Percentiles rank a stretch among this genome's conserved stretches.
phyloP scores from a whole-genome alignment of 2,888 invertebrate genomes.

The Conchocele bisecta region DNA sequence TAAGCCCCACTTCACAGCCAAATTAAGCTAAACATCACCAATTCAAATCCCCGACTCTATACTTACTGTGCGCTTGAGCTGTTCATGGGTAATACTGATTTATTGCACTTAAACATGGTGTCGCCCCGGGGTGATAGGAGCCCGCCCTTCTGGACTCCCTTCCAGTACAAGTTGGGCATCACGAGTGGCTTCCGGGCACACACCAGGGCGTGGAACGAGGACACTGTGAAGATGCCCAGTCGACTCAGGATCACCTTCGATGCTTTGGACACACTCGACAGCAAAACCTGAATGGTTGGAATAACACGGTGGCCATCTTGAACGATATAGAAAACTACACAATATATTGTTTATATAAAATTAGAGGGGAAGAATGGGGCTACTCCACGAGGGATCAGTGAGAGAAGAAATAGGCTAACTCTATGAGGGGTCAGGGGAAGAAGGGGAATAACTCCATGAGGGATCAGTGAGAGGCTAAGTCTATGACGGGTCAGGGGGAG shows the following conservation, averaged over 20 bases:
- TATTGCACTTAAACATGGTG: constrained; percentile 61
- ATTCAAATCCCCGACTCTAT: not conserved
- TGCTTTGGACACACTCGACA: constrained; percentile 96
- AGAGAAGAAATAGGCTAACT: no score
- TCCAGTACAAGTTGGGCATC: constrained; percentile 73
- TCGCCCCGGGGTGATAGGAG: constrained; percentile 72
- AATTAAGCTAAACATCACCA: no score
- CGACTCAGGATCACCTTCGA: constrained; percentile 97
- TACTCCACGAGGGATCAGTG: no score
- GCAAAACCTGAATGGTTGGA: constrained; percentile 90
- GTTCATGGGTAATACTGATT: constrained; percentile 21
- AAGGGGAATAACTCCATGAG: no score
- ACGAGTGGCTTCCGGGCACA: constrained; percentile 93
- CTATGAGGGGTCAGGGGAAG: no score
- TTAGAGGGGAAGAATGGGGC: no score
- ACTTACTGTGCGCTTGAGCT: constrained; percentile 66
- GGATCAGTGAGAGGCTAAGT: no score
- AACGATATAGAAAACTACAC: no score
- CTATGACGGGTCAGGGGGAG: no score
- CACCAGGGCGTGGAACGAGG: constrained; percentile 98
- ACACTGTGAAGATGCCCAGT: constrained; percentile 98
- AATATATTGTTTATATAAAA: no score
- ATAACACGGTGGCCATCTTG: not conserved
- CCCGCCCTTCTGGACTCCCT: constrained; percentile 71
- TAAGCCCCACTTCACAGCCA: no score